Evolutionary conservation across 2,888 invertebrate genomes (phyloP).

Genomic region (Tetheella fluctuosa): DNA sequence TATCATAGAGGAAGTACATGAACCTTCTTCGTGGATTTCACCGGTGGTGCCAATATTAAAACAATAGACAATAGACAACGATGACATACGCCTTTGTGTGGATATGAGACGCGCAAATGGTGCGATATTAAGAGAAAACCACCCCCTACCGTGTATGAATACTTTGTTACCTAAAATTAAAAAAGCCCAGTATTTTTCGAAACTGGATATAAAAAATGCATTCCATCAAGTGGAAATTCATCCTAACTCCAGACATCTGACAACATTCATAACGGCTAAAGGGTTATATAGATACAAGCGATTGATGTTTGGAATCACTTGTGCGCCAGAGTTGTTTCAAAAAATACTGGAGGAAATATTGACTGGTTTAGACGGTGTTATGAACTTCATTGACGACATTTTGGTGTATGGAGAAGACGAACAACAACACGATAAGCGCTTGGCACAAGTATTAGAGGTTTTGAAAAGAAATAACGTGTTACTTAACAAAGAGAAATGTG

Average conservation of each 20-base stretch:
- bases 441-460: conserved; percentile 22
- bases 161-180: conserved; percentile 32
- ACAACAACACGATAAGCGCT: conserved; percentile 23
- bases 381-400: conserved; percentile 42
- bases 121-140: conserved; percentile 38
- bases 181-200: conserved; percentile 31
- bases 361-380: conserved; percentile 28
- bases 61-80: no score
- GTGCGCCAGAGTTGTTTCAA: conserved; percentile 55
- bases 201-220: conserved; percentile 35
- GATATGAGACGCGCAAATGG: conserved; percentile 43
- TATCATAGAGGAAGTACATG: conserved; percentile 33
- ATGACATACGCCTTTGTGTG: conserved; percentile 34
- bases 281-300: conserved; percentile 49
- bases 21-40: conserved; percentile 31
- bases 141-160: conserved; percentile 39
- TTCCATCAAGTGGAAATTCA: conserved; percentile 37
- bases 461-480: conserved; percentile 30
- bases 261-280: conserved; percentile 34
- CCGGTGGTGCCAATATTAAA: conserved; percentile 37
- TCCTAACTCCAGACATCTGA: conserved; percentile 29
- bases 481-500: conserved; percentile 28
- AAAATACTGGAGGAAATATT: conserved; percentile 47
- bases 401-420: conserved; percentile 26
- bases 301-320: conserved; percentile 56